These are phyloP conservation scores for rabbit (Oryctolagus cuniculus) DNA, from an alignment of 2,113 vertebrate species.

Conservation along the genomic window DNA sequence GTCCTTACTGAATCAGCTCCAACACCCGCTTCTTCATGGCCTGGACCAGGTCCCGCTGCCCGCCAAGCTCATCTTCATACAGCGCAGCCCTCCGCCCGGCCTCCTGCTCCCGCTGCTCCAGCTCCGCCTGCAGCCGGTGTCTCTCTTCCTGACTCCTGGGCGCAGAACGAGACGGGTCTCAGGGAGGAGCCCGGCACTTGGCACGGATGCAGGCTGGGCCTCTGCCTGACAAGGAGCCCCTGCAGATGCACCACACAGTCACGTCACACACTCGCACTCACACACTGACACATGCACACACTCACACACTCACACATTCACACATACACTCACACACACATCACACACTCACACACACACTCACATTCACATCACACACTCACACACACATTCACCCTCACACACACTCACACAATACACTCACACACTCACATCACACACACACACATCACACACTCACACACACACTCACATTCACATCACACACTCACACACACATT, in stretches of 20 bases:
- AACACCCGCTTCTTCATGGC: slow-evolving; percentile 88
- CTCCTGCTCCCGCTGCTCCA: slow-evolving; percentile 82
- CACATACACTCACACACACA: not conserved
- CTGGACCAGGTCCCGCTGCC: slow-evolving; percentile 84
- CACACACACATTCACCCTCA: not conserved
- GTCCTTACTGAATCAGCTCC: slow-evolving; percentile 87
- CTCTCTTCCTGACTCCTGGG: slow-evolving; percentile 84
- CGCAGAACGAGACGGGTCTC: not conserved
- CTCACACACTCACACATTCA: not conserved
- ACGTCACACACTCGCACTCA: not conserved
- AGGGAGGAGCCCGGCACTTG: not conserved
- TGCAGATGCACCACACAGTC: not conserved
- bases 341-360: not conserved
- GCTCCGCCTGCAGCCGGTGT: slow-evolving; percentile 76
- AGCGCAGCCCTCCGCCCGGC: slow-evolving; percentile 73
- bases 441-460: not conserved
- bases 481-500: not conserved
- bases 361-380: not conserved
- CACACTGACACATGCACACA: not conserved
- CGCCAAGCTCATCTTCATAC: slow-evolving; percentile 77
- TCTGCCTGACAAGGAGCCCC: not conserved
- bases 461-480: no score
- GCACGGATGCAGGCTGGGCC: not conserved
- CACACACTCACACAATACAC: not conserved
- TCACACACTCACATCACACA: not conserved